Evolutionary conservation across 2,797 vertebrate species (phyloP).

Genomic region (Chelidonichthys spinosus): DNA sequence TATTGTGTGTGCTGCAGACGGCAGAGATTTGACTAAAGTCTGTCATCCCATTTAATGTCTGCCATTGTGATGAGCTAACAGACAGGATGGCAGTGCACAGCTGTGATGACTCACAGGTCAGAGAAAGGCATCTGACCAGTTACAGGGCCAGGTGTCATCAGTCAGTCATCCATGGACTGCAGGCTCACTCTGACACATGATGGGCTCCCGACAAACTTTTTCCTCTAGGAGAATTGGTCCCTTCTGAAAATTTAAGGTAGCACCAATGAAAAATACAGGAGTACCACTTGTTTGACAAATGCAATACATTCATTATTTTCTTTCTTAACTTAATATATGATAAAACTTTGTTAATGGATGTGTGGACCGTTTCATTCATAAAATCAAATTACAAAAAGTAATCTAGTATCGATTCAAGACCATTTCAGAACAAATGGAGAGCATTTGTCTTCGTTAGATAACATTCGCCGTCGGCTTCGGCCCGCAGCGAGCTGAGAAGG

Average conservation of each 20-base stretch:
- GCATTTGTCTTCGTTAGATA: not conserved
- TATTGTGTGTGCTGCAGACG: not conserved
- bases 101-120: constrained; percentile 52
- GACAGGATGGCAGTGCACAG: constrained; percentile 23
- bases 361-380: not conserved
- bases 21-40: constrained; percentile 2
- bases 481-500: not conserved
- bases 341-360: no score
- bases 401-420: not conserved
- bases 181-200: constrained; percentile 23
- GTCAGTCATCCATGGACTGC: constrained; percentile 36
- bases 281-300: no score
- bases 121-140: constrained; percentile 40
- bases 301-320: no score
- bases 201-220: not conserved
- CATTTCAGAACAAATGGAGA: not conserved
- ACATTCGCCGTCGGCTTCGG: not conserved
- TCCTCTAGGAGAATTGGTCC: not conserved
- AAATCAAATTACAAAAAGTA: not conserved
- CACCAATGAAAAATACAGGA: no score
- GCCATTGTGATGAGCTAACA: constrained; percentile 19
- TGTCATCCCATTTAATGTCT: constrained; percentile 20
- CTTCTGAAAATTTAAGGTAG: not conserved
- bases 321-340: no score
- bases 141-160: constrained; percentile 41